A percentile compares a stretch with the other conserved stretches of the same genome.
Conservation (phyloP, 1,140 invertebrate genomes). For the Cyphomyrmex costatus region DNA sequence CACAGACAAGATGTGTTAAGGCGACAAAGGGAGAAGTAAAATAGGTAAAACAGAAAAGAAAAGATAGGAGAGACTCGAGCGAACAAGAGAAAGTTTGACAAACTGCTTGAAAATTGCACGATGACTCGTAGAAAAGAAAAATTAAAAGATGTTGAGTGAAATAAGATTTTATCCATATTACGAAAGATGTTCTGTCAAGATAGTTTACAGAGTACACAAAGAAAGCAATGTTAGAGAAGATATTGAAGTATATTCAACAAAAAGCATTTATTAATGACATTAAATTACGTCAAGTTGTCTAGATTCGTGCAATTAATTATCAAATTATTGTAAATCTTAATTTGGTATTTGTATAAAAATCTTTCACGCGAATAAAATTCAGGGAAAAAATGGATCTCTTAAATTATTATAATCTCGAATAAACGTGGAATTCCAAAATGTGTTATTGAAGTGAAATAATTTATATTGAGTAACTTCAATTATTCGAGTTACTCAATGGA, state of each 20-base stretch:
- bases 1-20: neutral
- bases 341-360: neutral
- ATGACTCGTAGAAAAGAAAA: conserved; percentile 46
- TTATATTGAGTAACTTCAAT: conserved; percentile 15
- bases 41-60: neutral
- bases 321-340: neutral
- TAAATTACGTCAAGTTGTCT: neutral
- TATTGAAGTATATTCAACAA: neutral
- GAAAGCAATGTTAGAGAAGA: neutral
- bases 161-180: conserved; percentile 29
- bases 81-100: conserved; percentile 34
- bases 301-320: neutral
- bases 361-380: neutral
- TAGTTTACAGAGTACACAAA: conserved; percentile 1
- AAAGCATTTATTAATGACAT: neutral
- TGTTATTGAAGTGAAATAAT: neutral
- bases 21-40: neutral
- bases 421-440: neutral
- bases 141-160: conserved; percentile 17
- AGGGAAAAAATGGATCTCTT: neutral
- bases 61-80: neutral
- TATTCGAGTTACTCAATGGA: neutral
- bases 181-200: neutral
- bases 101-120: conserved; percentile 39
- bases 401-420: neutral